A percentile compares a stretch with the other conserved stretches of the same genome.
phyloP scores from a whole-genome alignment of 2,888 invertebrate genomes.

The Zelleria hepariella region DNA sequence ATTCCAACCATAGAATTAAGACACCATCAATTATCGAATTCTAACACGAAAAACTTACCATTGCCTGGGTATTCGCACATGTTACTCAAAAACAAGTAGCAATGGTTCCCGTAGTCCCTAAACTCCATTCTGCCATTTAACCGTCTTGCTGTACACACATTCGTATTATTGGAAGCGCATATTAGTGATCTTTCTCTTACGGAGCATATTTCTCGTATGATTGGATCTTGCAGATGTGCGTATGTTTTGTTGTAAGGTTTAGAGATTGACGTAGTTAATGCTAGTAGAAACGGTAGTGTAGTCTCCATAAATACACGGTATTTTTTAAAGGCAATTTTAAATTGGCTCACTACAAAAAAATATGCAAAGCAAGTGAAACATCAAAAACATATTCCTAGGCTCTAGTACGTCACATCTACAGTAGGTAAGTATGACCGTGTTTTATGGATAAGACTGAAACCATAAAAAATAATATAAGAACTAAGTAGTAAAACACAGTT shows the following conservation, averaged over 20 bases:
- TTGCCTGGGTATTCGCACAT: background rate
- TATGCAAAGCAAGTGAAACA: too few species aligned
- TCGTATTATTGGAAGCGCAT: background rate
- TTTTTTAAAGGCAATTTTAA: too few species aligned
- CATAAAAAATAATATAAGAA: background rate
- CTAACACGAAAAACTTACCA: background rate
- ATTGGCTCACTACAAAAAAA: too few species aligned
- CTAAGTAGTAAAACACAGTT: too few species aligned
- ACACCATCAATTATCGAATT: background rate
- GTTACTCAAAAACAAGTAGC: background rate
- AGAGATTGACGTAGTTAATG: background rate
- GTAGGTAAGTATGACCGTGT: too few species aligned
- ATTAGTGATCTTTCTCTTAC: background rate
- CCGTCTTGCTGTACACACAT: background rate
- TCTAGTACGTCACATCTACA: too few species aligned
- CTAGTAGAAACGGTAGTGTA: background rate
- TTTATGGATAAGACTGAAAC: background rate
- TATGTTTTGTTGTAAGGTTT: background rate
- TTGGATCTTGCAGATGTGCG: background rate
- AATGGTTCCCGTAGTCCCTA: background rate
- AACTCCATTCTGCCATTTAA: background rate
- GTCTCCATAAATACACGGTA: background rate
- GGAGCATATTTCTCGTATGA: background rate
- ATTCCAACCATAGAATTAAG: too few species aligned
- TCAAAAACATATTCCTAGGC: too few species aligned